Base-by-base conservation (phyloP, 1,140 invertebrate species). In the Muscidifurax raptorellus region DNA sequence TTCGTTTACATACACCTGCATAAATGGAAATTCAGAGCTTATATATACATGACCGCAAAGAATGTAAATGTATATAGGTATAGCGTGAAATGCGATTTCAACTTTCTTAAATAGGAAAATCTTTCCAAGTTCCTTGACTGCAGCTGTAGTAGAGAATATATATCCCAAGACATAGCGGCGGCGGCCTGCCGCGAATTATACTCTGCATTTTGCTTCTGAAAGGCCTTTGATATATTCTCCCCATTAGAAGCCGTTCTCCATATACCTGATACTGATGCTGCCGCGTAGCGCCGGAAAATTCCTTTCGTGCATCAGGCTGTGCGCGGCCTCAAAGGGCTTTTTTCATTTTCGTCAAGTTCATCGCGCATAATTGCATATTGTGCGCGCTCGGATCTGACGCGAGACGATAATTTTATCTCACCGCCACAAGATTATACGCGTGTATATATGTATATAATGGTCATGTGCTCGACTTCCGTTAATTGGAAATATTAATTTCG, bases 171-270 rank as follows among this genome's bases (percentile, higher is more conserved):
- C 10, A 66, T 15, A 2, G 10, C 22, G 18, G 5, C 25, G 47
- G 2, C 22, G 32, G 44, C 12, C 27, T 47, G 47, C 80, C 32
- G 25, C 80, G 66, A 81, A 81, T 74, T 81, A 81, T 15, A 30
- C 3, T 9, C 0, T n/a, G n/a, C 64, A 59, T 59, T 44, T 84
- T 79, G 74, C 72, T 83, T 44, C 25, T 47, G 82, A 84, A 77
- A 83, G 82, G 64, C 32, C 27, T 76, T 83, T 74, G 47, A 76
- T 66, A 83, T 77, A 77, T 67, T 28, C 30, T 25, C 27, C 30
- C 59, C 77, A 79, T 79, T 79, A 67, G 28, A 52, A 47, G 15
- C 52, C 18, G 52, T 59, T 59, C 52, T 59, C 3, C 15, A 22
- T 40, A 28, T 18, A 47, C 13, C 15, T 13, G 4, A 47, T 47